Evolutionary conservation across 2,113 vertebrate genomes (phyloP), one percentile per base, ranked within the genome.

Genomic region (Lonchura striata): DNA sequence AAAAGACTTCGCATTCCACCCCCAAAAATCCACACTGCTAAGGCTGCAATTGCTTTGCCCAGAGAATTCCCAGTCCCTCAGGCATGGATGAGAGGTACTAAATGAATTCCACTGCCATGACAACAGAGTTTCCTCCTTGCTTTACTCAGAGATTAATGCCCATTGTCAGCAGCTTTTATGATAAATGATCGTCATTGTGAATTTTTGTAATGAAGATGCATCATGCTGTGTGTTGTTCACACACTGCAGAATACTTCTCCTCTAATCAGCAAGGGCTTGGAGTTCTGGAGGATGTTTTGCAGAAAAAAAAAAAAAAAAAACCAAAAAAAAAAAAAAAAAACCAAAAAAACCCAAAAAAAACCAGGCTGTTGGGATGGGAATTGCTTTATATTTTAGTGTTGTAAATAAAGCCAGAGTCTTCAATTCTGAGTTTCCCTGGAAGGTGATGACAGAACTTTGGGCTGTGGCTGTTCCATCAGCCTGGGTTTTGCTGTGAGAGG

Each of bases 191-290:
- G 0, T 60, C 57, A 71, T 68, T 85, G 76, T 82, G 74, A 69
- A 85, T 90, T 64, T 68, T 35, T 37, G 49, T 87, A 96, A 96
- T 90, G 84, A 96, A 95, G 94, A 95, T 79, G 77, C 87, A 89
- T 89, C 81, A 28, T 6, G 30, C 84, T 87, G 74, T 39, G 65
- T 71, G 90, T 15, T 82, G 81, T 28, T 84, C 87, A 76, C 74
- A 93, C 35, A 30, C 60, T 27, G 24, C 28, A 89, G 47, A 82
- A 68, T 23, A 16, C 56, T 53, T 30, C 80, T 75, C 30, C 69
- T 75, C 60, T 54, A 27, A 83, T 59, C 81, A 79, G 46, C 49
- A 60, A 68, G 52, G 56, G 33, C 47, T 95, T 85, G 56, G 24
- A 75, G 47, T 28, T 68, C 57, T 52, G 9, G 27, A 9, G 25